Conservation (phyloP, 2,797 vertebrate species). For the Prionace glauca region DNA sequence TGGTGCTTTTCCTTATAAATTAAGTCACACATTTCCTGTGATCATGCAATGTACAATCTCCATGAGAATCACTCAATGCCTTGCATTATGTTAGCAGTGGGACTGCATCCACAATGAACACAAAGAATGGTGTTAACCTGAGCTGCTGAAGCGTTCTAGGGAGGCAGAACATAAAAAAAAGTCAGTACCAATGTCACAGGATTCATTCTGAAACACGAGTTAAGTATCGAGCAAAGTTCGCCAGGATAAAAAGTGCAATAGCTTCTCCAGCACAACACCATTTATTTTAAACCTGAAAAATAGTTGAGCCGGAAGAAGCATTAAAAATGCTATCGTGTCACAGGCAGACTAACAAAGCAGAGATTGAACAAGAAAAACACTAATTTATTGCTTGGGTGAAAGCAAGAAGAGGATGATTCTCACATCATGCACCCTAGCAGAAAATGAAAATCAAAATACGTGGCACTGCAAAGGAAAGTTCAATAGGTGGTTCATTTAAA, state of each 20-base stretch:
- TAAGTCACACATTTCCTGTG: background rate
- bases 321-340: background rate
- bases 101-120: background rate
- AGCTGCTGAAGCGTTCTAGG: background rate
- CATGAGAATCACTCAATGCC: background rate
- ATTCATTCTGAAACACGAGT: constrained; percentile 1
- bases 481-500: background rate
- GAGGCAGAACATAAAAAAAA: background rate
- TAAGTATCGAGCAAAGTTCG: background rate
- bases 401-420: background rate
- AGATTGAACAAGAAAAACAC: background rate
- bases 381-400: background rate
- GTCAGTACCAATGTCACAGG: background rate
- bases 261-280: background rate
- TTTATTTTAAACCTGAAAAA: background rate
- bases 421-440: background rate
- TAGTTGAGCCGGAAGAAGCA: background rate
- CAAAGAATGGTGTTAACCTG: background rate
- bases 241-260: background rate
- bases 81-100: background rate
- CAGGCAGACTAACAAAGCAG: background rate
- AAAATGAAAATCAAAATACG: background rate
- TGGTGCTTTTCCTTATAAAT: background rate
- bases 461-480: background rate
- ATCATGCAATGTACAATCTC: background rate